Conservation (phyloP, 2,113 vertebrate genomes). For the Odontophorus gujanensis region DNA sequence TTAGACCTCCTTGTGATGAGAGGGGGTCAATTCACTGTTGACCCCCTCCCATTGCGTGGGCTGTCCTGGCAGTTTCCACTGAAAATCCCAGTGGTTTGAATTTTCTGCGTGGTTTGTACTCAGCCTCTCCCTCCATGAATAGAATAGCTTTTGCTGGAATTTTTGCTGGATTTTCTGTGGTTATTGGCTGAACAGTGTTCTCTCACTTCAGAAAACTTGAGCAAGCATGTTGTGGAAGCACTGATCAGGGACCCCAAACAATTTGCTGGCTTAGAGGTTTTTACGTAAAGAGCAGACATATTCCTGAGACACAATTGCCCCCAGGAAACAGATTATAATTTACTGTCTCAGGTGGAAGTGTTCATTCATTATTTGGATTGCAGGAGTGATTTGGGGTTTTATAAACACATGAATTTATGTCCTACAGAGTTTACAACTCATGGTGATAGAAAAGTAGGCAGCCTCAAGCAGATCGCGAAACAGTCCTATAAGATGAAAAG, state of each 20-base stretch:
- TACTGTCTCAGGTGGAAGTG: constrained; percentile 4
- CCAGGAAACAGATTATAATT: not conserved
- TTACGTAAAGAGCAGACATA: not conserved
- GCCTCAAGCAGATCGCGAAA: not conserved
- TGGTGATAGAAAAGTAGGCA: not conserved
- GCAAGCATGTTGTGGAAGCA: constrained; percentile 26
- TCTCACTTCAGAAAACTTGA: constrained; percentile 33
- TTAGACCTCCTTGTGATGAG: constrained; percentile 43
- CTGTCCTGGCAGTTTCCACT: constrained; percentile 53
- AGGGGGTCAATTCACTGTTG: constrained; percentile 42
- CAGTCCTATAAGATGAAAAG: not conserved
- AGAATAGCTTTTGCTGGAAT: constrained; percentile 54
- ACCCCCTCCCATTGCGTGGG: constrained; percentile 49
- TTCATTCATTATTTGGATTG: constrained; percentile 42
- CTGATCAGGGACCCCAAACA: constrained; percentile 1
- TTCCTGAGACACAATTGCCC: not conserved
- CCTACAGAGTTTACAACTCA: not conserved
- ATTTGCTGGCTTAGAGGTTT: constrained; percentile 26
- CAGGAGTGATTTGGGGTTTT: constrained; percentile 4
- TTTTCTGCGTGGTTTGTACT: constrained; percentile 55
- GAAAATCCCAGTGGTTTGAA: constrained; percentile 54
- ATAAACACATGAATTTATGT: constrained; percentile 17
- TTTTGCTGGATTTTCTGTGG: constrained; percentile 60
- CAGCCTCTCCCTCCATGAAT: constrained; percentile 47
- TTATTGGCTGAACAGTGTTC: constrained; percentile 50